These are phyloP conservation scores for Stictonetta naevosa DNA, from an alignment of 2,113 vertebrate genomes.

Conservation along the genomic window DNA sequence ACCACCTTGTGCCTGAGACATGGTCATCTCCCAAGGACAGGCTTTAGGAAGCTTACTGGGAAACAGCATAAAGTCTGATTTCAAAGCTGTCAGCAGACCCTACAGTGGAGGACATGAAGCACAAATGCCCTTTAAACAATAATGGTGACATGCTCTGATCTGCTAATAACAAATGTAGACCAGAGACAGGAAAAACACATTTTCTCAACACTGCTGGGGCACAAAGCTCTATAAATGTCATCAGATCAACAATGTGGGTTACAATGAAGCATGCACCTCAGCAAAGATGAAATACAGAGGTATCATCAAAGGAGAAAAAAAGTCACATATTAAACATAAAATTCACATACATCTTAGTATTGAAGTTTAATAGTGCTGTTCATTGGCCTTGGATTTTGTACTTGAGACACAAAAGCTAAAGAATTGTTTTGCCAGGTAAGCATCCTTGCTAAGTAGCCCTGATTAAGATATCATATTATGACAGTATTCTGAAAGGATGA, in stretches of 20 bases:
- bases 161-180: background rate
- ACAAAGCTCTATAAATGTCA: background rate
- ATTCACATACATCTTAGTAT: background rate
- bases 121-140: background rate
- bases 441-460: constrained; percentile 37
- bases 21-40: background rate
- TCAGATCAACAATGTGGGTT: rapidly evolving
- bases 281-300: background rate
- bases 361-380: background rate
- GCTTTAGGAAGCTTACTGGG: background rate
- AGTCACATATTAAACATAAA: background rate
- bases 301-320: background rate
- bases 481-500: constrained; percentile 48
- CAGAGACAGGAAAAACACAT: background rate
- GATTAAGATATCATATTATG: constrained; percentile 63
- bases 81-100: background rate
- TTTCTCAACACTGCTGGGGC: background rate
- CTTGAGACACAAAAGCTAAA: background rate
- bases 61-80: background rate
- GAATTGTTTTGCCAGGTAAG: constrained; percentile 5
- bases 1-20: background rate
- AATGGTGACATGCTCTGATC: background rate
- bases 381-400: background rate
- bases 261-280: background rate
- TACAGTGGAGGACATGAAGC: background rate